phyloP scores from a whole-genome alignment of 2,888 invertebrate species.

The Copidosoma aretas region DNA sequence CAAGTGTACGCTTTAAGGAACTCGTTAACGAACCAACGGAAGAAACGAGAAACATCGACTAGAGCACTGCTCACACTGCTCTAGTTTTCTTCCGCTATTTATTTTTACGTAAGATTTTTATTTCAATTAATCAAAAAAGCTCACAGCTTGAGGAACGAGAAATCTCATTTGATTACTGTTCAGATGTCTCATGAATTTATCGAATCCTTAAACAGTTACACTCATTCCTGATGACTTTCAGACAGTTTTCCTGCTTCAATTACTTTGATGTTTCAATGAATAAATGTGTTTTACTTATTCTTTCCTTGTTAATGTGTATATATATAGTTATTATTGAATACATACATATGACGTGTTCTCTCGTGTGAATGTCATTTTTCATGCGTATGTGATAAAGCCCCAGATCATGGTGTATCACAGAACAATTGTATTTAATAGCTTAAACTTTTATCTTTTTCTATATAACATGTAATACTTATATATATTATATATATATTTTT shows the following conservation, averaged over 20 bases:
- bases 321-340: constrained; percentile 29
- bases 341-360: constrained; percentile 47
- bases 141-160: constrained; percentile 25
- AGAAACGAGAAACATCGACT: constrained; percentile 33
- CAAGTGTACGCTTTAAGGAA: too few relatives aligned
- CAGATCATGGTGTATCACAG: constrained; percentile 63
- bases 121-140: too few relatives aligned
- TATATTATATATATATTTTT: constrained; percentile 51
- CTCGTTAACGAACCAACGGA: too few relatives aligned
- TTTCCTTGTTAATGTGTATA: constrained; percentile 19
- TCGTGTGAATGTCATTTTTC: constrained; percentile 43
- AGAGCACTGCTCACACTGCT: constrained; percentile 30
- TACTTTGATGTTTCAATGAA: constrained; percentile 37
- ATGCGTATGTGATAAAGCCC: constrained; percentile 60
- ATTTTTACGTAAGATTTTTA: too few relatives aligned
- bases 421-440: constrained; percentile 60
- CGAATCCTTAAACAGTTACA: constrained; percentile 20
- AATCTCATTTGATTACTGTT: not conserved
- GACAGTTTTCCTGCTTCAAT: constrained; percentile 39
- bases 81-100: constrained; percentile 9
- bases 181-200: constrained; percentile 21
- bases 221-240: constrained; percentile 18
- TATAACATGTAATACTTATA: constrained; percentile 25
- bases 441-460: constrained; percentile 45
- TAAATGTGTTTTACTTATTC: constrained; percentile 21